Base-by-base conservation (phyloP, 2,888 invertebrate species). In the Rhaphigaster nebulosa region DNA sequence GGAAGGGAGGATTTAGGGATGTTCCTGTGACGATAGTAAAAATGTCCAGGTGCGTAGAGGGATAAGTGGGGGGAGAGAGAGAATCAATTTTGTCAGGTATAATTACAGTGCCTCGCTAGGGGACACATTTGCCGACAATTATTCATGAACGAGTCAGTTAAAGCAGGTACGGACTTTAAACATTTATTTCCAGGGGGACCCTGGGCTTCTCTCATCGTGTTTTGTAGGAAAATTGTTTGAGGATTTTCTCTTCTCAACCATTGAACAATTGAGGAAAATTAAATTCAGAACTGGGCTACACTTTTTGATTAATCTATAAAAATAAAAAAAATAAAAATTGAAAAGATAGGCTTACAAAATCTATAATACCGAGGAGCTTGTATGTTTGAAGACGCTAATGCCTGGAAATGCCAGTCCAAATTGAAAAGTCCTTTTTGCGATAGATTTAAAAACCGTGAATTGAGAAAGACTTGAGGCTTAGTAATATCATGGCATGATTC, bases 61-160 rank as follows among this genome's bases (percentile, higher is more conserved):
- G 38, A 20, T 8, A 10, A 26, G 20, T 13, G 23, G 20, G 20
- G 38, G 34, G 38, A 45, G 18, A n/a, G 41, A n/a, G 84, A 50
- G 84, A 84, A 84, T 84, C 84, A 84, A 84, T 84, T 84, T 84
- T 84, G 84, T 84, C 84, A 84, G 84, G 45, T 84, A 84, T 84
- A 84, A 84, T 84, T 84, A 84, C 84, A n/a, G 45, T 4, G 3
- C n/a, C 26, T 41, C 45, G 45, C 45, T n/a, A 12, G 15, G 84
- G 84, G 84, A 84, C 84, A 50, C 84, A 84, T 84, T 84, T 45
- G 4, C 13, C 41, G 45, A n/a, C 84, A n/a, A 84, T 84, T 84
- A 84, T 84, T 84, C 45, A 84, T 84, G 84, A 84, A 50, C 45
- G 84, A 45, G 45, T 45, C 84, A 84, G 84, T 84, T 84, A 84